Base-by-base conservation (phyloP, 2,113 vertebrate species). In the Spea multiplicata region DNA sequence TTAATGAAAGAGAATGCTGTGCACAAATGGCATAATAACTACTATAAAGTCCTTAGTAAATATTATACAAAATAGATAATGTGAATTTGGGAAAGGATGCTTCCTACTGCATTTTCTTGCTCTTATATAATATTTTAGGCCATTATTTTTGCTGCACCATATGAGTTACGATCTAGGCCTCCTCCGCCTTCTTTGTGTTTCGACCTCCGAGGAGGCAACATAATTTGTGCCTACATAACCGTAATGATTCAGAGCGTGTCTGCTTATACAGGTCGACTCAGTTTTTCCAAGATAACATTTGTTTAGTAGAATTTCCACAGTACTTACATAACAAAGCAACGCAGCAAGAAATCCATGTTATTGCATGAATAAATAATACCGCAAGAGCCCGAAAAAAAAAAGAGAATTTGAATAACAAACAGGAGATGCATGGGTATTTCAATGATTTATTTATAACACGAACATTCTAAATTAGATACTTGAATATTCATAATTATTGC, bases 331-430 rank as follows among this genome's bases (percentile, higher is more conserved):
- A 87, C 82, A 88, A 86, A 78, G 64, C 65, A 86, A 70, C 84
- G 75, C 57, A 84, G 67, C 76, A 83, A 83, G 77, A 85, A 87
- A 83, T 80, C 83, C 75, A 62, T 7, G 76, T 83, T 87, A 86
- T 84, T 87, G 86, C 81, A 87, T 88, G 81, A 88, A 90, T 87
- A 84, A 84, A 85, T 88, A 89, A 87, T 80, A 80, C 61, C 73
- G 47, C 76, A 83, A 84, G 49, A 83, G 7, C 5, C 62, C 4
- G 30, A 70, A 45, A 81, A 87, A 81, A 87, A 81, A 47, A 65
- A 70, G 74, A 68, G 73, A 82, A 83, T 86, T 86, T 83, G 80
- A 86, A 83, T 77, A 88, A 88, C 84, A 87, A 86, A 74, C 75
- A 87, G 84, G 83, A 88, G 84, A 86, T 73, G 59, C 82, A 81